Evolutionary conservation across 1,140 invertebrate genomes (phyloP), one percentile per base, ranked within the genome.

Genomic region (Drosophila kepulauana): DNA sequence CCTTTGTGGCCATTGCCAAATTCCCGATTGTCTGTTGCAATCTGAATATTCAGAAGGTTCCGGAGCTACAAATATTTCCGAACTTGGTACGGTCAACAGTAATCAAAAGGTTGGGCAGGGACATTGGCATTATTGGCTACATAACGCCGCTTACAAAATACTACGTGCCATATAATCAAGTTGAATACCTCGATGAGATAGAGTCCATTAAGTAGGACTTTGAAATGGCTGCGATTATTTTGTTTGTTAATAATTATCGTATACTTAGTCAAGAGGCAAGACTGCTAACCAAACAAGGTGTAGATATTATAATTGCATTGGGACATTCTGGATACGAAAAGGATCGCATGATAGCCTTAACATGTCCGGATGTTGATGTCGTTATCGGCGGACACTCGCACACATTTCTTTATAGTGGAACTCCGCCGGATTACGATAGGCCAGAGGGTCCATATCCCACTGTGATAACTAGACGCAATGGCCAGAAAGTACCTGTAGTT

Each of bases 111-210:
- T 93, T 93, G 2, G 94, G 94, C 0, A 93, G 85, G 5, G 94
- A 94, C 87, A 94, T 99, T 43, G 98, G 97, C 0, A 93, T 99
- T 3, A 96, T 99, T 48, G 98, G 98, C n/a, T 99, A 98, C 85
- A 89, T 98, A 1, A 98, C 97, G 0, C 95, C 95, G 0, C 96
- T 98, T 1, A 98, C 97, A 0, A 94, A 94, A 85, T 93, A 93
- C 7, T 91, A 96, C 54, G 94, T 96, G 0, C 84, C 94, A 1
- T 94, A 93, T 25, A 94, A 95, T 5, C 79, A 93, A 8, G 94
- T 97, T 0, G 94, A 94, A 15, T 97, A 97, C 77, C 81, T 93
- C 0, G 95, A 97, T 74, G 97, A 98, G 93, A 94, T 97, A 3
- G 87, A 92, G 5, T 93, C 95, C 0, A 95, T 99, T 1, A 94